A percentile compares a stretch with the other conserved stretches of the same genome.
phyloP scores from a whole-genome alignment of 2,888 invertebrate species.

The Germaria angustata region DNA sequence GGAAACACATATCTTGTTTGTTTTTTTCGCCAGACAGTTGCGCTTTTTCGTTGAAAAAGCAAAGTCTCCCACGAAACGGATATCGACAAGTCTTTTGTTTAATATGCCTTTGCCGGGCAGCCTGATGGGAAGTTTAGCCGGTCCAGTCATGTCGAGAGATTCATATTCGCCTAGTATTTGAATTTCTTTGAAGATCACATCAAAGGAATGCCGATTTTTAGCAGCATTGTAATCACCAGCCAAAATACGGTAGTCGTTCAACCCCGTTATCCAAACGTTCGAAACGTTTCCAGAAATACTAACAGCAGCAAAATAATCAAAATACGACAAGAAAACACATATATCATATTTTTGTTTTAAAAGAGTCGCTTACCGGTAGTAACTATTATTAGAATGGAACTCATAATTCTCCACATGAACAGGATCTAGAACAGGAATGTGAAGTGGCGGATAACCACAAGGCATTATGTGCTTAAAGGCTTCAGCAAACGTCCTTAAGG shows the following conservation, averaged over 20 bases:
- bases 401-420: conserved; percentile 50
- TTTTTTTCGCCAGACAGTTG: conserved; percentile 55
- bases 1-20: conserved; percentile 66
- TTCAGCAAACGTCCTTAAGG: conserved; percentile 65
- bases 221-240: conserved; percentile 63
- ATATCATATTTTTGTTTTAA: too few species aligned
- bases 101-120: conserved; percentile 65
- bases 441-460: conserved; percentile 72
- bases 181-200: conserved; percentile 69
- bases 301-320: not conserved
- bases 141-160: conserved; percentile 42
- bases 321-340: too few species aligned
- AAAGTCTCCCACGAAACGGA: conserved; percentile 70
- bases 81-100: conserved; percentile 69
- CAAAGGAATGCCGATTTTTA: conserved; percentile 68
- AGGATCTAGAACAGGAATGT: conserved; percentile 72
- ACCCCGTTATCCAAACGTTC: conserved; percentile 70
- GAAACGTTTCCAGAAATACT: conserved; percentile 70
- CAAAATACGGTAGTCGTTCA: conserved; percentile 69
- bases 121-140: conserved; percentile 67
- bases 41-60: too few species aligned
- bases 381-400: conserved; percentile 45
- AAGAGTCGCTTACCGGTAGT: conserved; percentile 53
- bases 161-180: conserved; percentile 69
- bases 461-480: conserved; percentile 71